These are phyloP conservation scores for Lanius ludovicianus DNA, from an alignment of 2,113 vertebrate genomes.

Conservation along the genomic window DNA sequence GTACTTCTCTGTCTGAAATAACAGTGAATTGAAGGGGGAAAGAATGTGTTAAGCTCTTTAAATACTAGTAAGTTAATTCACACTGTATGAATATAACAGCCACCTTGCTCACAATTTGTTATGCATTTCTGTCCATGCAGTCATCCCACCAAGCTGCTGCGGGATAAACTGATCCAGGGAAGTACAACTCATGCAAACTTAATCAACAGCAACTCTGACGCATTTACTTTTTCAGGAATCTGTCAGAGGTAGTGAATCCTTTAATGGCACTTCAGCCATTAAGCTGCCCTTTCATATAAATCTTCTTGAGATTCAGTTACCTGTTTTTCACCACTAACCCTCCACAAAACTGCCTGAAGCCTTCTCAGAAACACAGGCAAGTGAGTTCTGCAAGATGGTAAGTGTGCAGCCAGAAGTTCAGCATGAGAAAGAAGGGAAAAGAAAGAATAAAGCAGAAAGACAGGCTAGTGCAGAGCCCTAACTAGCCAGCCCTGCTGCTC, in stretches of 20 bases:
- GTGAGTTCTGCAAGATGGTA: not conserved
- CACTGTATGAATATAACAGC: not conserved
- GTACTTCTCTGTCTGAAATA: not conserved
- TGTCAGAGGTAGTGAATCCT: not conserved
- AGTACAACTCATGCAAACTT: not conserved
- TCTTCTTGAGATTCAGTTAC: not conserved
- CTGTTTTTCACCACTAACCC: not conserved
- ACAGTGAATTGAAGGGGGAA: rapidly evolving
- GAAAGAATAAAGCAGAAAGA: not conserved
- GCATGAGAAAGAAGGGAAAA: not conserved
- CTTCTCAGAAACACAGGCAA: not conserved
- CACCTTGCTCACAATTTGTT: not conserved
- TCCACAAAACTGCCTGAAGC: not conserved
- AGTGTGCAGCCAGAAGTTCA: rapidly evolving
- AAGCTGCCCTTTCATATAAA: not conserved
- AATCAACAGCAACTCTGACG: not conserved
- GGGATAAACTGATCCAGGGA: not conserved
- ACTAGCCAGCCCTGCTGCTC: not conserved
- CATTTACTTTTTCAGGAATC: not conserved
- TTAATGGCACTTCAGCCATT: not conserved
- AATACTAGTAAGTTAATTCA: not conserved
- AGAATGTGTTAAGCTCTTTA: not conserved
- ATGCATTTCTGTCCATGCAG: not conserved
- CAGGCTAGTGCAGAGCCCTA: not conserved
- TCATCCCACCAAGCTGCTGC: not conserved